Evolutionary conservation across 2,113 vertebrate genomes (phyloP).

Genomic region (Psittacus erithacus): DNA sequence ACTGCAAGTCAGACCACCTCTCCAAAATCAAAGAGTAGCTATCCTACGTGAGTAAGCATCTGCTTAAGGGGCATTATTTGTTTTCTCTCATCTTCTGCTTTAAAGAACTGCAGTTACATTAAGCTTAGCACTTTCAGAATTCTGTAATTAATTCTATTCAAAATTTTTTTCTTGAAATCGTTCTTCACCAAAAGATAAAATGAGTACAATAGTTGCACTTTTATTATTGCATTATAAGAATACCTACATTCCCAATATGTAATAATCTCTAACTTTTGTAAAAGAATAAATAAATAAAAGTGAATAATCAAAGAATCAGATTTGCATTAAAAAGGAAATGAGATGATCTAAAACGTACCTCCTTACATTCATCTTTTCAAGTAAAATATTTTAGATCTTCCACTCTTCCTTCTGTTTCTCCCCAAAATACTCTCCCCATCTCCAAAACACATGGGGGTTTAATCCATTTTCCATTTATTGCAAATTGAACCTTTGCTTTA

Average conservation of each 20-base stretch:
- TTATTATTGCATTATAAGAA: background rate
- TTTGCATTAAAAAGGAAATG: conserved; percentile 38
- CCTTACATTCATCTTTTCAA: background rate
- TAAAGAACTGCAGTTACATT: conserved; percentile 25
- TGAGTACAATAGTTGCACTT: background rate
- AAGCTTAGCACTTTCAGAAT: background rate
- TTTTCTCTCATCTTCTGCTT: conserved; percentile 52
- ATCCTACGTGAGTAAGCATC: conserved; percentile 41
- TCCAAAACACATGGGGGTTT: background rate
- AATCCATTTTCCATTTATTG: background rate
- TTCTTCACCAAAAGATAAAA: background rate
- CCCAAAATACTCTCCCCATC: background rate
- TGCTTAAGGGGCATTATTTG: conserved; percentile 46
- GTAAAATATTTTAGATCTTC: background rate
- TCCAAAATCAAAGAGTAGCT: conserved; percentile 46
- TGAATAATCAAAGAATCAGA: conserved; percentile 17
- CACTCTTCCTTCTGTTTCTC: background rate
- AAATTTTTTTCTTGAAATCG: conserved; percentile 18
- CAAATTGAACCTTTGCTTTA: background rate
- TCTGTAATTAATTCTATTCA: conserved; percentile 6
- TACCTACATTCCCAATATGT: background rate
- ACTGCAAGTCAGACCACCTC: conserved; percentile 7
- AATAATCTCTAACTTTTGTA: background rate
- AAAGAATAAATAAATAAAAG: background rate
- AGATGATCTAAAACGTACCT: conserved; percentile 1